Conservation (phyloP, 23 tunicate genomes). For the Trididemnum clinides region DNA sequence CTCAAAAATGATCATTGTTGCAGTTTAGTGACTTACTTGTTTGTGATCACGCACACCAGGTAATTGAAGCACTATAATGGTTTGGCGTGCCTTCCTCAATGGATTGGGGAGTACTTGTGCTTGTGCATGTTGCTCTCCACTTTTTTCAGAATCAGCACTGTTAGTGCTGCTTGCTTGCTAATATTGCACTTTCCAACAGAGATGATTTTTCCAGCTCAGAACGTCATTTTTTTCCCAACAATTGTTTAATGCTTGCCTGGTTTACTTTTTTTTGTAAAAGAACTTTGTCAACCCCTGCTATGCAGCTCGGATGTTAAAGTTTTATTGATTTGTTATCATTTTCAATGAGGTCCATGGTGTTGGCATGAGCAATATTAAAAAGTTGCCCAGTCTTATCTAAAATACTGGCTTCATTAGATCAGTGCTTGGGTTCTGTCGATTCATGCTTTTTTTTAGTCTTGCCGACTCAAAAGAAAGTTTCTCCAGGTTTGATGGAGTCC, state of each 20-base stretch:
- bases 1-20: constrained; percentile 1
- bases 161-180: neutral
- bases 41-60: neutral
- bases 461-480: neutral
- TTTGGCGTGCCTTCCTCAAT: neutral
- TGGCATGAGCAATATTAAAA: constrained; percentile 14
- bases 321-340: neutral
- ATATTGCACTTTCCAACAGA: neutral
- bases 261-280: neutral
- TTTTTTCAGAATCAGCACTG: neutral
- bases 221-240: neutral
- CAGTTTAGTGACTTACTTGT: neutral
- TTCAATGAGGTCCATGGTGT: neutral
- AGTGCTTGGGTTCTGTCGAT: too few relatives aligned
- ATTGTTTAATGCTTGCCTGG: neutral
- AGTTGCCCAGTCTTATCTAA: neutral
- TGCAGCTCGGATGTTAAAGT: neutral
- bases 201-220: neutral
- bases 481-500: neutral
- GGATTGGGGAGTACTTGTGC: neutral
- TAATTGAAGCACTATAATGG: neutral
- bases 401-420: too few relatives aligned
- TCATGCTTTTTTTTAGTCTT: neutral
- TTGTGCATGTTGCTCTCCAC: neutral
- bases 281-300: neutral